Evolutionary conservation across 2,113 vertebrate genomes (phyloP).

Genomic region (Acanthisitta chloris): DNA sequence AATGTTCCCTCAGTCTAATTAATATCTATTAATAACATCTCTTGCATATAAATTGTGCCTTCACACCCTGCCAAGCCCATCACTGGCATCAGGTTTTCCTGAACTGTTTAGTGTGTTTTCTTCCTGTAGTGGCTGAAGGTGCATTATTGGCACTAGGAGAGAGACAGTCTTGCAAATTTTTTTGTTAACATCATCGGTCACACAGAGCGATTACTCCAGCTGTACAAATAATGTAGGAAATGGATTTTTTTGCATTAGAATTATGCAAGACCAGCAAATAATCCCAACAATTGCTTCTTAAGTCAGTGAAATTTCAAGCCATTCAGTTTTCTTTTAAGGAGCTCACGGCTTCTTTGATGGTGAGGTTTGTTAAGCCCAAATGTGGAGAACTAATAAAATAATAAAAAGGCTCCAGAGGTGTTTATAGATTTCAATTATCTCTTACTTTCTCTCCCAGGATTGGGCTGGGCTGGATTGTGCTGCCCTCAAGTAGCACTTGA

Average conservation of each 20-base stretch:
- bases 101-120: not conserved
- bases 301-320: slow-evolving; percentile 75
- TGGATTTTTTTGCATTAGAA: slow-evolving; percentile 75
- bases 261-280: slow-evolving; percentile 75
- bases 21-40: not conserved
- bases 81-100: slow-evolving; percentile 32
- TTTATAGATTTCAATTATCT: slow-evolving; percentile 90
- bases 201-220: slow-evolving; percentile 73
- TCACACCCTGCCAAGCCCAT: not conserved
- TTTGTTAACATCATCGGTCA: slow-evolving; percentile 9
- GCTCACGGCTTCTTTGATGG: slow-evolving; percentile 85
- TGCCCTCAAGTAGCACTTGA: slow-evolving; percentile 87
- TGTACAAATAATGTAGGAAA: slow-evolving; percentile 82
- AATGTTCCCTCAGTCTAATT: not conserved
- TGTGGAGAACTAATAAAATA: slow-evolving; percentile 80
- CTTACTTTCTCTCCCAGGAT: slow-evolving; percentile 76
- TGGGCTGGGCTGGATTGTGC: slow-evolving; percentile 80
- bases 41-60: not conserved
- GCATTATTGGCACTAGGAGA: not conserved
- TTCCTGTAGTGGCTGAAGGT: not conserved
- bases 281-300: slow-evolving; percentile 80
- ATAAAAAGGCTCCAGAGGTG: slow-evolving; percentile 81
- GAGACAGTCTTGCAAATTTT: not conserved
- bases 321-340: slow-evolving; percentile 81
- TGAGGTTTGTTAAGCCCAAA: slow-evolving; percentile 78